Base-by-base conservation (phyloP, 2,113 vertebrate genomes). In the Callaeas wilsoni region DNA sequence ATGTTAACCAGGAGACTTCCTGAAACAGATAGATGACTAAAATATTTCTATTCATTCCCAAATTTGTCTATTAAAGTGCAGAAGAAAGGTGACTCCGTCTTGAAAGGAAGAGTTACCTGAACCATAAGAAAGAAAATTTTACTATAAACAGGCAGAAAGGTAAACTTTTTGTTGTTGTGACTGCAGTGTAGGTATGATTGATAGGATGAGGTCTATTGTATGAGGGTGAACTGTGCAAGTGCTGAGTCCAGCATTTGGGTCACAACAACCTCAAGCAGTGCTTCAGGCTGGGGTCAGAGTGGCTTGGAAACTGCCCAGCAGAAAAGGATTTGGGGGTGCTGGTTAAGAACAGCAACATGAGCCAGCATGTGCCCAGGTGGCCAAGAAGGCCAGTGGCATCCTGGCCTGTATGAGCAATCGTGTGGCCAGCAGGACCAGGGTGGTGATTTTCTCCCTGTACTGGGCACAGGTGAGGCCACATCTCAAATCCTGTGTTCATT, bases 401-500 rank as follows among this genome's bases (percentile, higher is more conserved):
- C 77, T 53, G 46, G 7, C 6, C 14, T 60, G 23, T 0, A n/a
- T 8, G 53, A 67, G 13, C 29, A 30, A 4, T 5, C 0, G 22
- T 29, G 29, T 8, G 53, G 4, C 37, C 87, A 74, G 13, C 32
- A 46, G 44, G 52, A 23, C 1, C 13, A 53, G 60, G 20, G 33
- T 16, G 60, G 13, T 0, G 52, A 75, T 0, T 21, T 13, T 25
- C 6, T 19, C 15, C 5, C 19, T 59, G 7, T 12, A 4, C 27
- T 59, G 0, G 3, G 37, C 19, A 39, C 23, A 1, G 76, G 3
- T 50, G 77, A 89, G 23, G 16, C 6, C 13, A 1, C 23, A 26
- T 2, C 39, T 67, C 4, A 0, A n/a, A 15, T 30, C 6, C 13
- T 47, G 6, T 21, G 39, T 15, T 0, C 37, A 14, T 7, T 15